Conservation (phyloP, 1,140 invertebrate genomes). For the Drosophila dunni region DNA sequence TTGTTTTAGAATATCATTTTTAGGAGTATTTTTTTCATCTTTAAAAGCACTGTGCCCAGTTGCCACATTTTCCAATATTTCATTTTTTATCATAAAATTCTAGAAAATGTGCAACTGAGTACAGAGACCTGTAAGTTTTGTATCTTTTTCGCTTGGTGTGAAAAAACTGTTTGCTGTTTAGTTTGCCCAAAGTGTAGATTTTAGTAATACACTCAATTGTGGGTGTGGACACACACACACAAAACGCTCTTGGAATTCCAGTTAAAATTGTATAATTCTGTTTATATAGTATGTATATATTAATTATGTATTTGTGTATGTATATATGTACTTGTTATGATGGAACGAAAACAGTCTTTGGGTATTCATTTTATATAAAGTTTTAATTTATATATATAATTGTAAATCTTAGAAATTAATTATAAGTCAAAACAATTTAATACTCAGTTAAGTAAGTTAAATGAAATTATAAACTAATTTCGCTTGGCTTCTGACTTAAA, state of each 20-base stretch:
- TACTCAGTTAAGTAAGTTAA: slow-evolving; percentile 48
- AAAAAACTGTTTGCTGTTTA: slow-evolving; percentile 34
- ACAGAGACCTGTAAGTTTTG: slow-evolving; percentile 4
- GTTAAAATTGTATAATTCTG: slow-evolving; percentile 67
- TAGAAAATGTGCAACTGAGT: neutral
- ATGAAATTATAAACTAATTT: slow-evolving; percentile 36
- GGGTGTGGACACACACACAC: slow-evolving; percentile 21
- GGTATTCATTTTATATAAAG: slow-evolving; percentile 81
- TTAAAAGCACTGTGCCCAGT: slow-evolving; percentile 1
- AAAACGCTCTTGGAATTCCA: slow-evolving; percentile 54
- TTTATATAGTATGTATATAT: slow-evolving; percentile 59
- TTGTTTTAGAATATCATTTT: slow-evolving; percentile 74
- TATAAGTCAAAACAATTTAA: slow-evolving; percentile 53
- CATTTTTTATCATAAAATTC: no score
- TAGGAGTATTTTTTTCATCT: slow-evolving; percentile 64
- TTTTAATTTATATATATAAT: slow-evolving; percentile 69
- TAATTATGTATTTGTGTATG: slow-evolving; percentile 55
- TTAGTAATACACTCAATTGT: slow-evolving; percentile 54
- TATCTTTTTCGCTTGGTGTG: slow-evolving; percentile 11
- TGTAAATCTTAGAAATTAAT: slow-evolving; percentile 56
- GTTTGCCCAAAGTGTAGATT: slow-evolving; percentile 30
- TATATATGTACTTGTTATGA: slow-evolving; percentile 80
- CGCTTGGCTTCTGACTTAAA: slow-evolving; percentile 39
- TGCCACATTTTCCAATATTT: neutral
- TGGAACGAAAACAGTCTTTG: slow-evolving; percentile 85